A percentile compares a stretch with the other conserved stretches of the same genome.
phyloP scores from a whole-genome alignment of 2,888 invertebrate species.

The Caenorhabditis sinica region DNA sequence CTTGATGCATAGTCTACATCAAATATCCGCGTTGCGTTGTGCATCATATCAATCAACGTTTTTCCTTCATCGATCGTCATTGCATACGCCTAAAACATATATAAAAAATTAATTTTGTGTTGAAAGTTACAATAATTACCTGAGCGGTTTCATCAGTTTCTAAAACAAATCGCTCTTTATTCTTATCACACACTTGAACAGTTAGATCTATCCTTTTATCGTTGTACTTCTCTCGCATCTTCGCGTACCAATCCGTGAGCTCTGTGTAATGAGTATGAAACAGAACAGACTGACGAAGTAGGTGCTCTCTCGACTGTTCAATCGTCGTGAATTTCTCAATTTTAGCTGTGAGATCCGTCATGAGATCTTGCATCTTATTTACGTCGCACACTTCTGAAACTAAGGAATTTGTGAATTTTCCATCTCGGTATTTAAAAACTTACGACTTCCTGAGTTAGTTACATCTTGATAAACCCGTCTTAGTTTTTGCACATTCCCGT shows the following conservation, averaged over 20 bases:
- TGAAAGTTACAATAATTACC: not conserved
- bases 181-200: slow-evolving; percentile 77
- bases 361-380: slow-evolving; percentile 53
- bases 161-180: slow-evolving; percentile 79
- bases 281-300: slow-evolving; percentile 75
- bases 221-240: slow-evolving; percentile 76
- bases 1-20: slow-evolving; percentile 85
- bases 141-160: slow-evolving; percentile 82
- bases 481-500: slow-evolving; percentile 79
- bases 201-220: slow-evolving; percentile 71
- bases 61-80: slow-evolving; percentile 77
- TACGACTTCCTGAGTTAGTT: slow-evolving; percentile 68
- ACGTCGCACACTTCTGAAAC: slow-evolving; percentile 62
- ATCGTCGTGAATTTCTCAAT: slow-evolving; percentile 52
- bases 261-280: slow-evolving; percentile 81
- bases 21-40: slow-evolving; percentile 53
- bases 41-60: slow-evolving; percentile 73
- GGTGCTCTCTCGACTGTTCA: slow-evolving; percentile 45
- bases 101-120: not conserved
- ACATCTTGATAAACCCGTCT: slow-evolving; percentile 73
- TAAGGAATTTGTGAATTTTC: not conserved
- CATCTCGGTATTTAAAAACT: slow-evolving; percentile 16
- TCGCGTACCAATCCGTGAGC: slow-evolving; percentile 82
- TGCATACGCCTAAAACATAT: slow-evolving; percentile 36
- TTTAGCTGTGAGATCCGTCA: slow-evolving; percentile 49